These are phyloP conservation scores for Hypselothyrea guttata DNA, from an alignment of 2,888 invertebrate genomes.

Conservation along the genomic window DNA sequence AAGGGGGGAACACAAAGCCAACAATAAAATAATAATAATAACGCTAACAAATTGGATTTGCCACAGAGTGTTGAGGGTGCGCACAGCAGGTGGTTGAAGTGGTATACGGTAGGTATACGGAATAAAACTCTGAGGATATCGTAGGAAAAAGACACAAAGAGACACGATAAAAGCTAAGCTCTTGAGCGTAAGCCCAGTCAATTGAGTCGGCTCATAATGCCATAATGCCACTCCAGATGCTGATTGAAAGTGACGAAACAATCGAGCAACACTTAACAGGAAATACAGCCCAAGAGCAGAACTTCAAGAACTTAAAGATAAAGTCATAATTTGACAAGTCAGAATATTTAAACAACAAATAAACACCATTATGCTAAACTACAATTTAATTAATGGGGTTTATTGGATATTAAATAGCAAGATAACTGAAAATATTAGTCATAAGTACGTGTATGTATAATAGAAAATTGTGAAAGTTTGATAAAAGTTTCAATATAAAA, in stretches of 20 bases:
- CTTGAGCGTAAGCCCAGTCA: conserved; percentile 27
- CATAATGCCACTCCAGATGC: neutral
- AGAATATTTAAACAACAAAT: too few species aligned
- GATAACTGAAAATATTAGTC: too few species aligned
- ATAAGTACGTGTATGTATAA: too few species aligned
- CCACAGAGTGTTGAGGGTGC: conserved; percentile 28
- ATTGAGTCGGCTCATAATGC: conserved; percentile 36
- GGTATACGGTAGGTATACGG: too few species aligned
- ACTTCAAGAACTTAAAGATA: too few species aligned
- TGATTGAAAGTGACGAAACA: conserved; percentile 25
- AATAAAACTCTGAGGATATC: too few species aligned
- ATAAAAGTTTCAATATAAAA: too few species aligned
- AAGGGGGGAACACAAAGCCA: conserved; percentile 24
- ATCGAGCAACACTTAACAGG: neutral
- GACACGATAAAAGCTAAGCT: conserved; percentile 42
- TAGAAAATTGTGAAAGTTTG: too few species aligned
- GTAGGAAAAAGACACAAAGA: conserved; percentile 27
- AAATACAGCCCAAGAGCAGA: neutral
- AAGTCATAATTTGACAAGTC: too few species aligned
- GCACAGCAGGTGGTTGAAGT: conserved; percentile 40
- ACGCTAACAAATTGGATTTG: conserved; percentile 47
- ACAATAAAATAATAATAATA: conserved; percentile 7
- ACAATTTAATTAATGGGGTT: too few species aligned
- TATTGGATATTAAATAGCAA: too few species aligned
- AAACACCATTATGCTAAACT: too few species aligned